Evolutionary conservation across 2,888 invertebrate species (phyloP), one percentile per base, ranked within the genome.

Genomic region (Ptychoptera contaminata): DNA sequence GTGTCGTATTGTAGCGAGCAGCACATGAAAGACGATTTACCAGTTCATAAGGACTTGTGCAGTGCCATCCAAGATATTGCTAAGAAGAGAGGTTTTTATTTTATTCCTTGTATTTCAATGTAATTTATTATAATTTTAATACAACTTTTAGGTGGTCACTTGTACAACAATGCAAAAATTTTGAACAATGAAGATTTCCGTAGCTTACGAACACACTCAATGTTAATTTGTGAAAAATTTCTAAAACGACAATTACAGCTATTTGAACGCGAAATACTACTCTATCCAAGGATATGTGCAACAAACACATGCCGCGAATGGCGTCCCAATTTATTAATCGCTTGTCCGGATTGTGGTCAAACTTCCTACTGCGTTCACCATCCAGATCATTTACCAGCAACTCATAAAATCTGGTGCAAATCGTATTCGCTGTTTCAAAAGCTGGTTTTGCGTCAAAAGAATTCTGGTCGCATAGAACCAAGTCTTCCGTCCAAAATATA

Each of bases 261-360:
- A 0, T 79, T 76, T 65, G 82, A 82, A 56, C 76, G 74, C 48
- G 82, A 83, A 55, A 71, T 77, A 0, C 58, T 82, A 16, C 61
- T 82, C 16, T 82, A 79, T 54, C 80, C 82, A 0, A 70, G 75
- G 45, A 62, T 78, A 5, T 82, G 82, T 51, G 60, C 60, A 1
- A 62, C 70, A 8, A 54, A 62, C 0, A 58, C 57, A 1, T 82
- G 82, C 54, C 67, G 74, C 44, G 71, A 76, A 49, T 70, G 72
- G 62, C 60, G 65, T 37, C 67, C 65, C 40, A 57, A 58, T 12
- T 66, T 65, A 46, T 54, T 80, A 10, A 57, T 50, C 9, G 69
- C 71, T 42, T 82, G 82, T 49, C 55, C 62, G 0, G 59, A 65
- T 0, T 82, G 82, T 56, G 69, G 71, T 1, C 75, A 74, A 66